Evolutionary conservation across 2,888 invertebrate species (phyloP), one percentile per base, ranked within the genome.

Genomic region (Acrobasis consociella): DNA sequence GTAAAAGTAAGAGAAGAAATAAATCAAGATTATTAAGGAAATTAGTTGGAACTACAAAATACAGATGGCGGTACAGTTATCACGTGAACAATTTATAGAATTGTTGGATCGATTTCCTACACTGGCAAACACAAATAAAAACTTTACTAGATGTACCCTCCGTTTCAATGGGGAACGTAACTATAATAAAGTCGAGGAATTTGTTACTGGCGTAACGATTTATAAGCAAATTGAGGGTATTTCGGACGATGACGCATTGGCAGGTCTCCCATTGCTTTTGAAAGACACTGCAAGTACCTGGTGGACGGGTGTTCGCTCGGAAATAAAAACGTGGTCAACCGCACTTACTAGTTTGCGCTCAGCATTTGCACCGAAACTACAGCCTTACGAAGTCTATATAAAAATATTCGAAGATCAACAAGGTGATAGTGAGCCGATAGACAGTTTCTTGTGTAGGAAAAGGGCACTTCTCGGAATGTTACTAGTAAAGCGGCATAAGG

Each of bases 341-440:
- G 17, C 50, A 39, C 50, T 50, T 10, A 17, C 9, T 15, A 16
- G 16, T 15, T 8, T 50, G n/a, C 17, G 50, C 9, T 16, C 15
- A 15, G 15, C 16, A 17, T 16, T 50, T 50, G 17, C 50, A 17
- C 50, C 50, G 10, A 39, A 39, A 10, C 39, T 39, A 50, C 50
- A 16, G 15, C 50, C 50, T 9, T 15, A 50, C 15, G 50, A 50
- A 49, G 53, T 39, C 9, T 39, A 39, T 3, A 8, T 39, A 39
- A 1, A 9, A 10, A 9, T 39, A 39, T 39, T 39, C 10, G 7
- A 39, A 39, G 39, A 39, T 39, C 39, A 1, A 8, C 39, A 39
- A 39, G 7, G 39, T 39, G 39, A 39, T 9, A 39, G 39, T 50
- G 62, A 62, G 51, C 37, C 50, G 9, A 62, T 62, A n/a, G 62